These are phyloP conservation scores for Hyaena hyaena DNA, from an alignment of 2,113 vertebrate species.

Conservation along the genomic window DNA sequence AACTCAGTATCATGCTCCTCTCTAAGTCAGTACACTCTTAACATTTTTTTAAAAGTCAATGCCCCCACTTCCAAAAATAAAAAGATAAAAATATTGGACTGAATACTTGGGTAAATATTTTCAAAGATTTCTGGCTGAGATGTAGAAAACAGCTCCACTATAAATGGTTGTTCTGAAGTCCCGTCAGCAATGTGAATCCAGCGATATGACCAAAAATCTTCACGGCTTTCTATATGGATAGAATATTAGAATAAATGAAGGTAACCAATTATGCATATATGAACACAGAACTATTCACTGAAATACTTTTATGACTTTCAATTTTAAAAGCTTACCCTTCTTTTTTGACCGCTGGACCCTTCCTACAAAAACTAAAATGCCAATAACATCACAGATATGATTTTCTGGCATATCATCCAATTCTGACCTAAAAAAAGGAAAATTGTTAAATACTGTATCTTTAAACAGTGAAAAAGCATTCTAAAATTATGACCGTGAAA, in stretches of 20 bases:
- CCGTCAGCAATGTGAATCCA: slow-evolving; percentile 94
- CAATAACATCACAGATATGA: slow-evolving; percentile 92
- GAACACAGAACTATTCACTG: slow-evolving; percentile 30
- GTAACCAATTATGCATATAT: slow-evolving; percentile 23
- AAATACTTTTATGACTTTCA: slow-evolving; percentile 41
- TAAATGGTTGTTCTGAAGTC: slow-evolving; percentile 90
- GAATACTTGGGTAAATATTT: slow-evolving; percentile 92
- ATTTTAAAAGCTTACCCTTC: slow-evolving; percentile 83
- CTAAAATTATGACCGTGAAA: slow-evolving; percentile 3
- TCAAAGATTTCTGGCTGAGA: slow-evolving; percentile 95
- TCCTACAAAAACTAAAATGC: slow-evolving; percentile 94
- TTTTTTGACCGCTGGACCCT: slow-evolving; percentile 91
- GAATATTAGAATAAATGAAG: slow-evolving; percentile 65
- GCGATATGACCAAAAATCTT: slow-evolving; percentile 94
- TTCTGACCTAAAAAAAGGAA: slow-evolving; percentile 87
- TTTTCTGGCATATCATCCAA: slow-evolving; percentile 87
- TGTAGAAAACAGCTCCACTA: slow-evolving; percentile 94
- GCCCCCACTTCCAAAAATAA: neutral
- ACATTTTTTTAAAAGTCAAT: slow-evolving; percentile 37
- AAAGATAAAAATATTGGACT: slow-evolving; percentile 57
- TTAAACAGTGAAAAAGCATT: slow-evolving; percentile 19
- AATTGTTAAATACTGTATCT: slow-evolving; percentile 31
- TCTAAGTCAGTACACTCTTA: neutral
- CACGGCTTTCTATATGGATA: slow-evolving; percentile 85
- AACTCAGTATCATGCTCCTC: neutral